phyloP scores from a whole-genome alignment of 2,888 invertebrate genomes.

The Athalia rosae region DNA sequence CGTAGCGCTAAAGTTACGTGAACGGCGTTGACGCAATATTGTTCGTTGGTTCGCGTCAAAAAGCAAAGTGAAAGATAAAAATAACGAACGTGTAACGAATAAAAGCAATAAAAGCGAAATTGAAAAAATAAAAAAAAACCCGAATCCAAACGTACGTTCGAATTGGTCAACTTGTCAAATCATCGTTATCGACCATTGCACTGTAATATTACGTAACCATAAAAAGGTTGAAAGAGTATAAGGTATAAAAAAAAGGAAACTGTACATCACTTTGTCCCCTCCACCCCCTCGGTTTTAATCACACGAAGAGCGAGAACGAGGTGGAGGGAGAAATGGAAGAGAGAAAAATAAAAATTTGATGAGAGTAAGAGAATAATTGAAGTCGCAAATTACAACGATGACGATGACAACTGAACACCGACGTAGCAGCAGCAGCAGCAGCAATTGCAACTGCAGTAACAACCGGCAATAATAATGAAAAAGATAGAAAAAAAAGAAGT shows the following conservation, averaged over 20 bases:
- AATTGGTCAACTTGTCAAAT: constrained; percentile 42
- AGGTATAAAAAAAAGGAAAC: background rate
- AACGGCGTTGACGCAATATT: constrained; percentile 1
- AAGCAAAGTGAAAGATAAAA: background rate
- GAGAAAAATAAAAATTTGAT: too few relatives aligned
- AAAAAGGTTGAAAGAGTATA: constrained; percentile 18
- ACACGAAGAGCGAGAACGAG: too few relatives aligned
- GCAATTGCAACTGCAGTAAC: too few relatives aligned
- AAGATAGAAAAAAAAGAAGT: too few relatives aligned
- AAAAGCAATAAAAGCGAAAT: background rate
- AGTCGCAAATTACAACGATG: too few relatives aligned
- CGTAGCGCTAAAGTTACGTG: background rate
- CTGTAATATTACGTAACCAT: constrained; percentile 14
- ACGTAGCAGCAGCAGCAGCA: too few relatives aligned
- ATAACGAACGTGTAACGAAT: background rate
- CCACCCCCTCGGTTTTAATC: background rate
- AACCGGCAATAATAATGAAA: too few relatives aligned
- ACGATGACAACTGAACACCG: too few relatives aligned
- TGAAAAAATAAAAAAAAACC: background rate
- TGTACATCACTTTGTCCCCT: background rate
- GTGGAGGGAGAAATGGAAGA: too few relatives aligned
- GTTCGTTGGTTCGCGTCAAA: background rate
- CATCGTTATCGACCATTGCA: constrained; percentile 26
- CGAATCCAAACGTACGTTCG: constrained; percentile 4
- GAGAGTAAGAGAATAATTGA: too few relatives aligned